A percentile compares a stretch with the other conserved stretches of the same genome.
Conservation (phyloP, 2,888 invertebrate species). For the Choristoneura rosaceana region DNA sequence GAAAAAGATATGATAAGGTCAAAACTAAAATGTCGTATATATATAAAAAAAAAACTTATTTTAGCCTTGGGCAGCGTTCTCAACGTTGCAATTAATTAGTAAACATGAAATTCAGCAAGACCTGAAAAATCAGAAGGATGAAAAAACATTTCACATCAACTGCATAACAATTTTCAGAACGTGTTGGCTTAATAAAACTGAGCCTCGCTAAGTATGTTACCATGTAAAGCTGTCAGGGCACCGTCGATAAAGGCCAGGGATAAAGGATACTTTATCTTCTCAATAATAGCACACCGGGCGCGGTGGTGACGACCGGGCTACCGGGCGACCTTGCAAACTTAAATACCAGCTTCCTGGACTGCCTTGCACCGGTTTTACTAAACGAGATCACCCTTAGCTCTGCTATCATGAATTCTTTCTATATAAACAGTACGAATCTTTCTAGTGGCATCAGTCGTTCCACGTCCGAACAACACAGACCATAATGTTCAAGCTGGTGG, state of each 20-base stretch:
- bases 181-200: neutral
- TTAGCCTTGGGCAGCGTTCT: neutral
- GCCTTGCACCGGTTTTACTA: slow-evolving; percentile 73
- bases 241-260: slow-evolving; percentile 26
- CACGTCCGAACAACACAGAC: slow-evolving; percentile 67
- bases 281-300: neutral
- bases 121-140: neutral
- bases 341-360: slow-evolving; percentile 64
- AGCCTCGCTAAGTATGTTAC: neutral
- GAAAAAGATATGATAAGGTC: no score
- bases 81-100: neutral
- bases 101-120: neutral
- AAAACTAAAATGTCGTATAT: neutral
- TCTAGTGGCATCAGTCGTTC: slow-evolving; percentile 70
- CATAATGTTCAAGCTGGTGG: slow-evolving; percentile 83
- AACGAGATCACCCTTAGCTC: slow-evolving; percentile 71
- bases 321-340: slow-evolving; percentile 15
- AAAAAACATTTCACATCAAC: neutral
- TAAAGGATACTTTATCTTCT: slow-evolving; percentile 16
- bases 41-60: no score
- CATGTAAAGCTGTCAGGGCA: slow-evolving; percentile 18
- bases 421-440: slow-evolving; percentile 67
- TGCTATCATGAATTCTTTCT: slow-evolving; percentile 63
- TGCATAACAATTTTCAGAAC: neutral
- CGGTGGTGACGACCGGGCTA: slow-evolving; percentile 39